phyloP scores from a whole-genome alignment of 1,140 invertebrate genomes.

The Trachymyrmex septentrionalis region DNA sequence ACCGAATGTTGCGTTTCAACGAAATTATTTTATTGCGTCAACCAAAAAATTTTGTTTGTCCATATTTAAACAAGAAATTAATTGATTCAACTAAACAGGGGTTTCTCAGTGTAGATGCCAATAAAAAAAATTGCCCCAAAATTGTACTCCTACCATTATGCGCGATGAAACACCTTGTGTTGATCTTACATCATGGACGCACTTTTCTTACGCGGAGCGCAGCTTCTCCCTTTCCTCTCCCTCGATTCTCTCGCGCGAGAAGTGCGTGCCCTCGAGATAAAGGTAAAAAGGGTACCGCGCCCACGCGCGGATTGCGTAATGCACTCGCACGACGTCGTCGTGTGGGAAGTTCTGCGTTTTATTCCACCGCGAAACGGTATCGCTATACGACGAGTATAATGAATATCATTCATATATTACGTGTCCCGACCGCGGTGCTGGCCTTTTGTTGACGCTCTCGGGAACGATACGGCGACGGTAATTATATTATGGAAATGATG shows the following conservation, averaged over 20 bases:
- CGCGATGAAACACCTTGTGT: no score
- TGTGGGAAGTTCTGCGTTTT: constrained; percentile 54
- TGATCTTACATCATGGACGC: not conserved
- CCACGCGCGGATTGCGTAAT: constrained; percentile 52
- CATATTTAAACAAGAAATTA: no score
- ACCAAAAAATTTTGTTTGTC: no score
- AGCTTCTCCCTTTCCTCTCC: not conserved
- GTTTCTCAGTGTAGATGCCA: no score
- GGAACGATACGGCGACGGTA: constrained; percentile 21
- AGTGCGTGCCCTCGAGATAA: constrained; percentile 39
- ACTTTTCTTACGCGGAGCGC: constrained; percentile 68
- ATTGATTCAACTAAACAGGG: no score
- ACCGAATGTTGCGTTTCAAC: no score
- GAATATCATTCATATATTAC: constrained; percentile 6
- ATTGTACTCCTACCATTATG: no score
- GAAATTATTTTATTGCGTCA: no score
- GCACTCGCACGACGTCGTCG: not conserved
- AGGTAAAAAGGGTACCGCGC: not conserved
- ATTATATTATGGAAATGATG: constrained; percentile 39
- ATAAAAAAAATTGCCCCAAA: no score
- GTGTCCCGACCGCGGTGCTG: not conserved
- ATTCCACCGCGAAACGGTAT: constrained; percentile 41
- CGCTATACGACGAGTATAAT: not conserved
- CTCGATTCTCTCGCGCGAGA: not conserved
- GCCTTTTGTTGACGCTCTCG: not conserved